These are phyloP conservation scores for Danio kyathit DNA, from an alignment of 2,797 vertebrate genomes.

Conservation along the genomic window DNA sequence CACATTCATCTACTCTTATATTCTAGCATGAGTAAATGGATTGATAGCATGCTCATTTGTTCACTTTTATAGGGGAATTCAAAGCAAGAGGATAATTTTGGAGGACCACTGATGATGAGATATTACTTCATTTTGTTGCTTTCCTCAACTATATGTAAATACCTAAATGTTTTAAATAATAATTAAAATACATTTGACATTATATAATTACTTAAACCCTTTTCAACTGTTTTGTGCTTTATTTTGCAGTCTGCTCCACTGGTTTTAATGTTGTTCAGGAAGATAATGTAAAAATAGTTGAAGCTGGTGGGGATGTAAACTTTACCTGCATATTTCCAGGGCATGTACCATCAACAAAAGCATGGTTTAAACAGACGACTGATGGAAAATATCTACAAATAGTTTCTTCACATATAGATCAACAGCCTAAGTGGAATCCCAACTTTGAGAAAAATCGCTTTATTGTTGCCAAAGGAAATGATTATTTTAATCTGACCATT, in stretches of 20 bases:
- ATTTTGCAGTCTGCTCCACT: conserved; percentile 3
- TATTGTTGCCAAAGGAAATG: background rate
- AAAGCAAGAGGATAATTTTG: background rate
- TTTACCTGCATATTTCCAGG: conserved; percentile 1
- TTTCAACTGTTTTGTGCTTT: background rate
- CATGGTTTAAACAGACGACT: background rate
- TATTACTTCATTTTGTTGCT: background rate
- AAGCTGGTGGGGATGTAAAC: background rate
- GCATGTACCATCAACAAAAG: background rate
- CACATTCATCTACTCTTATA: background rate
- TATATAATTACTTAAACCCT: background rate
- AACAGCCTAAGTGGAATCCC: no score
- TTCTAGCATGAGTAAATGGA: background rate
- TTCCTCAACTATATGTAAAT: background rate
- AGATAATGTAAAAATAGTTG: background rate
- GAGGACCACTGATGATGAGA: background rate
- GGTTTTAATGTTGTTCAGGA: conserved; percentile 13
- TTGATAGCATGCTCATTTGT: background rate
- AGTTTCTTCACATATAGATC: background rate
- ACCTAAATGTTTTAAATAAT: background rate
- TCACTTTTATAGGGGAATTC: background rate
- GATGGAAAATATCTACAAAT: background rate
- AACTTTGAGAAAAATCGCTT: background rate
- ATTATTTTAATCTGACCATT: conserved; percentile 7
- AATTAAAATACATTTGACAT: background rate